Evolutionary conservation across 2,888 invertebrate genomes (phyloP).

Genomic region (Sphaerophoria rueppellii): DNA sequence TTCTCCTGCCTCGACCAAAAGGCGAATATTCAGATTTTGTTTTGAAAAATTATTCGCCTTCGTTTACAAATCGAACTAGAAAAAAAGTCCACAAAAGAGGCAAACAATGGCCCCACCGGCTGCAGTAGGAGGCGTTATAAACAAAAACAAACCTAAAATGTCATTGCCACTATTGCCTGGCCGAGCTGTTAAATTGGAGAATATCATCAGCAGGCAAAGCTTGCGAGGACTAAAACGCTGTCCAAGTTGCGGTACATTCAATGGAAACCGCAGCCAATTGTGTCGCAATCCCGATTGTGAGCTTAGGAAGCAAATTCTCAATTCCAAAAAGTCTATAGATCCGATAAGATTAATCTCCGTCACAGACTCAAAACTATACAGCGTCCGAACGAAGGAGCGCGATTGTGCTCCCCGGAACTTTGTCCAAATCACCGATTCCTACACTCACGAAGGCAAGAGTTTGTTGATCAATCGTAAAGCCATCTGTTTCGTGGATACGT

Average conservation of each 20-base stretch:
- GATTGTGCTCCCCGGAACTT: conserved; percentile 89
- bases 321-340: conserved; percentile 75
- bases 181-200: conserved; percentile 44
- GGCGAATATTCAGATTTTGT: conserved; percentile 65
- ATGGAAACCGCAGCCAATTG: conserved; percentile 86
- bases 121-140: conserved; percentile 53
- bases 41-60: conserved; percentile 70
- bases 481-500: conserved; percentile 77
- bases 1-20: conserved; percentile 55
- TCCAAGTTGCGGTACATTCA: conserved; percentile 88
- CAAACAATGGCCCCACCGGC: conserved; percentile 61
- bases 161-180: conserved; percentile 44
- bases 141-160: conserved; percentile 69
- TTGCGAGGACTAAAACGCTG: conserved; percentile 88
- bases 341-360: conserved; percentile 84
- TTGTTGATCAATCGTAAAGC: conserved; percentile 78
- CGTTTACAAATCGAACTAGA: conserved; percentile 60
- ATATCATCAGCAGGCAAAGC: conserved; percentile 61
- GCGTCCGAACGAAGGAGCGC: conserved; percentile 87
- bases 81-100: conserved; percentile 44
- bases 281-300: conserved; percentile 78
- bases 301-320: conserved; percentile 76
- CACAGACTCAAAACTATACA: conserved; percentile 85
- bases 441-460: conserved; percentile 80
- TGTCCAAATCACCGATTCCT: conserved; percentile 84